phyloP scores from a whole-genome alignment of 1,140 invertebrate species.

The Atta cephalotes region DNA sequence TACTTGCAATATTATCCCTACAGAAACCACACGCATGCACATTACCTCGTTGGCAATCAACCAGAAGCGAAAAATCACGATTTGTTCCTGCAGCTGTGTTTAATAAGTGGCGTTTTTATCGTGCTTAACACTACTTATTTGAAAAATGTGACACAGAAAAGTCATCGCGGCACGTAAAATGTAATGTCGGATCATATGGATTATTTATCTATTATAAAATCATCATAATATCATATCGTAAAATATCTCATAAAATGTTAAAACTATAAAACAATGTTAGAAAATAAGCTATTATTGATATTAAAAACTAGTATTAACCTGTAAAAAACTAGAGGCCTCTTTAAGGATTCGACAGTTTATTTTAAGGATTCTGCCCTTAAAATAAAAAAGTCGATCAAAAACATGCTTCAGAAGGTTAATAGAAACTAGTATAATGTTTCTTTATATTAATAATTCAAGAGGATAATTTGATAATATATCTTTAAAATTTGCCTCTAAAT shows the following conservation, averaged over 20 bases:
- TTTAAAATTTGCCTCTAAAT: neutral
- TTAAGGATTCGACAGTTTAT: too few species aligned
- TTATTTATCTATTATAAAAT: neutral
- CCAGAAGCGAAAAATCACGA: slow-evolving; percentile 53
- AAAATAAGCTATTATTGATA: neutral
- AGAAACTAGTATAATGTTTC: neutral
- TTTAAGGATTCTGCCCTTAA: too few species aligned
- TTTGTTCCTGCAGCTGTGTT: slow-evolving; percentile 52
- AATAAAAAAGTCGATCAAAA: too few species aligned
- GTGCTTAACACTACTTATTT: slow-evolving; percentile 29
- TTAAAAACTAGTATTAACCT: neutral
- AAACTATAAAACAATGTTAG: neutral
- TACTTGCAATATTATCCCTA: slow-evolving; percentile 49
- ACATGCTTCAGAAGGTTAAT: neutral
- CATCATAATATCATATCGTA: neutral
- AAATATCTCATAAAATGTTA: neutral
- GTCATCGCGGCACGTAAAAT: neutral
- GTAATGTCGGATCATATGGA: neutral
- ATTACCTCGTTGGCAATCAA: slow-evolving; percentile 43
- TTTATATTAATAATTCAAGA: slow-evolving; percentile 3
- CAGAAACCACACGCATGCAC: neutral
- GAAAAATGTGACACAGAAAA: neutral
- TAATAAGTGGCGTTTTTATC: slow-evolving; percentile 68
- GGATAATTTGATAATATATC: neutral
- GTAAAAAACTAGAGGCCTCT: too few species aligned